Evolutionary conservation across 2,113 vertebrate species (phyloP).

Genomic region (Rhinopithecus roxellana): DNA sequence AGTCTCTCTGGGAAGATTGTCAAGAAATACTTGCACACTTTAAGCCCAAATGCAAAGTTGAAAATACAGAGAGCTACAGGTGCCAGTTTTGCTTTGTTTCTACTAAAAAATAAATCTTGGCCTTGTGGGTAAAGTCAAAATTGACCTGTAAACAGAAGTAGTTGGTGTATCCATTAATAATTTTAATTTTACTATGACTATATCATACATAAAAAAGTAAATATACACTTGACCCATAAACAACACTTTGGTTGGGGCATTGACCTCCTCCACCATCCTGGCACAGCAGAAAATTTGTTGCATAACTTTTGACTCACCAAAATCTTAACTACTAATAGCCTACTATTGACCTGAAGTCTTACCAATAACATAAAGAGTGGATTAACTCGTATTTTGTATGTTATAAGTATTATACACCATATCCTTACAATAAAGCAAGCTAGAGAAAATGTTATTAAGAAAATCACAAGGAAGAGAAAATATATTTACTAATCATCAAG

Average conservation of each 20-base stretch:
- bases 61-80: neutral
- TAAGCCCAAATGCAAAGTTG: neutral
- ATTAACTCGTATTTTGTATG: neutral
- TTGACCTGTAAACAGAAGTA: neutral
- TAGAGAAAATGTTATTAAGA: neutral
- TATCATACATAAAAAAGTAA: neutral
- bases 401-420: neutral
- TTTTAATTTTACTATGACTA: neutral
- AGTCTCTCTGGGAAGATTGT: neutral
- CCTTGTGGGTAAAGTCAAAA: neutral
- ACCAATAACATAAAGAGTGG: neutral
- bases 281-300: neutral
- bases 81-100: neutral
- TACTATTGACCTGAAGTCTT: neutral
- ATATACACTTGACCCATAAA: neutral
- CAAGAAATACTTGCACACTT: neutral
- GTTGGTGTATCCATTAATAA: neutral
- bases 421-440: neutral
- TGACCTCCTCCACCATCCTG: no score
- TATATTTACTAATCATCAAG: neutral
- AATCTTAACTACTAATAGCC: neutral
- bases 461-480: neutral
- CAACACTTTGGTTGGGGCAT: neutral
- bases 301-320: neutral
- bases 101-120: neutral